Conservation (phyloP, 2,797 vertebrate species). For the Glyptemys insculpta region DNA sequence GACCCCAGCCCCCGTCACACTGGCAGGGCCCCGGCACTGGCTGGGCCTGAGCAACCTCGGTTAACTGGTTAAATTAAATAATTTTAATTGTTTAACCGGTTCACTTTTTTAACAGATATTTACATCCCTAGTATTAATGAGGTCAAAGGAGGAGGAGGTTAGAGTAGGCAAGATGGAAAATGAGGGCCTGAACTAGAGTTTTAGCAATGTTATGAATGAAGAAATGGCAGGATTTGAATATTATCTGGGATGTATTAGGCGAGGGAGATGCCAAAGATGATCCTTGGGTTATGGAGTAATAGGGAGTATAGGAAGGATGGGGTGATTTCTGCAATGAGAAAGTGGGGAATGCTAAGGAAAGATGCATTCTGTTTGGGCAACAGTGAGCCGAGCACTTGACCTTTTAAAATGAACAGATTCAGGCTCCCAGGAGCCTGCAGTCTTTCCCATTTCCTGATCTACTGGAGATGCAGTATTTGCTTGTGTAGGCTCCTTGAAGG, state of each 20-base stretch:
- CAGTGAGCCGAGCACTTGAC: neutral
- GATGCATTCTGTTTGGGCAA: neutral
- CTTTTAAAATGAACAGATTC: neutral
- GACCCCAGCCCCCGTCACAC: no score
- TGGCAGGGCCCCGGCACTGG: no score
- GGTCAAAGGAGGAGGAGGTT: neutral
- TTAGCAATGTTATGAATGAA: neutral
- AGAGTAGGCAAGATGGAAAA: neutral
- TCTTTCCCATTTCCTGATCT: neutral
- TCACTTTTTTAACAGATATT: no score
- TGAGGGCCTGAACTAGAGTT: neutral
- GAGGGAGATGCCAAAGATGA: slow-evolving; percentile 59
- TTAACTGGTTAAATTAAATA: no score
- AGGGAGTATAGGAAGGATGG: neutral
- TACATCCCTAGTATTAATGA: neutral
- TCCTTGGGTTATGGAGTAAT: neutral
- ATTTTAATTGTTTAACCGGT: no score
- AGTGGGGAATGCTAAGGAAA: neutral
- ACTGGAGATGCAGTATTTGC: neutral
- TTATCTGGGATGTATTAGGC: neutral
- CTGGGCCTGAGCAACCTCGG: no score
- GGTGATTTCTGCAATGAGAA: neutral
- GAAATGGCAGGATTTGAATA: neutral
- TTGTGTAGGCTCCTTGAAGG: neutral
- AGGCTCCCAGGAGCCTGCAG: neutral